Evolutionary conservation across 2,113 vertebrate species (phyloP), one percentile per base, ranked within the genome.

Genomic region (Neolamprologus falcicula): DNA sequence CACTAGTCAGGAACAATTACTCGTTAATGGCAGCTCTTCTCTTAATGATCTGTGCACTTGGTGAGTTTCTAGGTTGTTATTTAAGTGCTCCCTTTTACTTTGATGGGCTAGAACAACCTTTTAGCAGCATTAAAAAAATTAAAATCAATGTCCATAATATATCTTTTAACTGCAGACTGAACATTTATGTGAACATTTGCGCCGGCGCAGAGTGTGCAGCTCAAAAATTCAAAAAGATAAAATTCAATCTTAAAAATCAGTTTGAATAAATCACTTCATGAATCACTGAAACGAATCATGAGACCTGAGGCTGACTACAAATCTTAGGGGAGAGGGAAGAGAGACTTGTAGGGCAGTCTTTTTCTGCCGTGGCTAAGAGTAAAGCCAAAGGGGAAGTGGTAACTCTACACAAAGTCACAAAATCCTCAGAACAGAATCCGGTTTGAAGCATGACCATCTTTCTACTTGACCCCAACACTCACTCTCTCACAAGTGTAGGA

Each of bases 301-400:
- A 73, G 13, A 73, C 21, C 21, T 73, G 37, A 45, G 37, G 37
- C 13, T 73, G 37, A 45, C 68, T 73, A 17, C 37, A 45, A 73
- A 26, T 73, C 68, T 17, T 26, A 24, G 66, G 66, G 12, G 7
- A 71, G 66, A 71, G 35, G 66, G 37, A 71, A 73, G 66, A 73
- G 21, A 73, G 68, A 73, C 21, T 73, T 45, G 37, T 42, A 9
- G 37, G 13, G 13, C 21, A 71, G 37, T 42, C 66, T 71, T 73
- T 73, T 73, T 0, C 21, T 24, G 37, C 9, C 13, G 2, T 24
- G 7, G 66, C 66, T 73, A 16, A 0, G 37, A 45, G 66, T 24
- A 45, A 16, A 45, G 19, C 37, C 37, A 73, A 16, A 45, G 4
- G 66, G n/a, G 37, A 73, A 26, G 21, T 42, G 66, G 37, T 73